Evolutionary conservation across 2,888 invertebrate genomes (phyloP), one percentile per base, ranked within the genome.

Genomic region (Philopedon plagiatum): DNA sequence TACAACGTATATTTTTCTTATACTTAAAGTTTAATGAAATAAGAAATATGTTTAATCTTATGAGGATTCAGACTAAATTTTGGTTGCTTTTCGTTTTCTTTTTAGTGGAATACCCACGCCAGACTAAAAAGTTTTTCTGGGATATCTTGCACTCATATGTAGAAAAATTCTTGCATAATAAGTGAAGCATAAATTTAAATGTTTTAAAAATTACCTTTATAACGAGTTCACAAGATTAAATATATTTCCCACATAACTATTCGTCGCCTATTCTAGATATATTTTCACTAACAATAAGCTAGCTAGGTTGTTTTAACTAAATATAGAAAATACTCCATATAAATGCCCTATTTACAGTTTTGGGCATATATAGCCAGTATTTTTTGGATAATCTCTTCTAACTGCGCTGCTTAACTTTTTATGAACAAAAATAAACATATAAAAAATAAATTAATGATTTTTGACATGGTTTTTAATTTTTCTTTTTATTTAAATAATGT

Each of bases 331-430:
- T 64, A 69, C 58, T 54, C 62, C 19, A 19, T 49, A 65, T 44
- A 58, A 72, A 62, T 57, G 32, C 56, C 8, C 21, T 67, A 67
- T 67, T 34, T 72, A 72, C 72, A 72, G n/a, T 37, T 68, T 64
- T 57, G 37, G 58, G 73, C 37, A 62, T 67, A 26, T 56, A 65
- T 37, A 51, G 49, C 21, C 13, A 29, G 61, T 44, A 61, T 54
- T 66, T 65, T 63, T 67, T 39, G 13, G 32, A 68, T 73, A 73
- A 73, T 73, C 73, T 73, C 73, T 49, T 73, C 23, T 67, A 72
- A 72, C 72, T 72, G 72, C 60, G 66, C 49, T 44, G 32, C 23
- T 51, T 18, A 44, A 62, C 23, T 23, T 46, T 26, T 7, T 18
- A 29, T 39, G 5, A 34, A 56, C 34, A 18, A 37, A 29, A 41